Conservation (phyloP, 2,113 vertebrate species). For the Muscicapa adusta region DNA sequence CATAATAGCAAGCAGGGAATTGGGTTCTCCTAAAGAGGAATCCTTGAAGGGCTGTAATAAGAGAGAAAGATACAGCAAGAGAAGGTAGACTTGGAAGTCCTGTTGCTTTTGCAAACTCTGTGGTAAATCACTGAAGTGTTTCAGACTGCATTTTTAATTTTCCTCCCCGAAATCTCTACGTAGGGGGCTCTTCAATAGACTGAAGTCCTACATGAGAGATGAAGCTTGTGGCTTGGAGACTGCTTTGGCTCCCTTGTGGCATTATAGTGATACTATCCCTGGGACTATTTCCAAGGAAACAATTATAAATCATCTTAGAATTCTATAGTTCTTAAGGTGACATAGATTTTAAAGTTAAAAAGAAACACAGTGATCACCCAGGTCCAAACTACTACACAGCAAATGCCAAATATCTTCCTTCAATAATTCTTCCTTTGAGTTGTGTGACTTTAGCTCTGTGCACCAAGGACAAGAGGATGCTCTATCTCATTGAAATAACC, state of each 20-base stretch:
- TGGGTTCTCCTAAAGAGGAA: background rate
- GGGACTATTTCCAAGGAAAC: background rate
- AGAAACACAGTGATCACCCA: background rate
- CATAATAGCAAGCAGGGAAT: background rate
- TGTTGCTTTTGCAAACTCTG: background rate
- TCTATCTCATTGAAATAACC: background rate
- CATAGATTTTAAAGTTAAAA: background rate
- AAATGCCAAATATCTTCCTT: background rate
- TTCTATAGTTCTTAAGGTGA: background rate
- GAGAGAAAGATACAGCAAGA: background rate
- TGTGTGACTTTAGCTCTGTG: background rate
- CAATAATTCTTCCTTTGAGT: background rate
- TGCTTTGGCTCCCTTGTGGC: background rate
- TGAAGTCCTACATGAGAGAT: background rate
- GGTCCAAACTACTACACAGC: background rate
- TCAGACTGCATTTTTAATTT: background rate
- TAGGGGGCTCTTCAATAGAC: background rate
- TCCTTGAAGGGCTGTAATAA: background rate
- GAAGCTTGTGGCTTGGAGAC: background rate
- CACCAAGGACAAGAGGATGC: background rate
- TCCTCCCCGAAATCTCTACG: background rate
- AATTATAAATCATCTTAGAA: background rate
- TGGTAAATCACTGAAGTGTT: background rate
- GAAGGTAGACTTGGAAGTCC: background rate
- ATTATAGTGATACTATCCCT: background rate